Evolutionary conservation across 2,888 invertebrate genomes (phyloP).

Genomic region (Timema cristinae): DNA sequence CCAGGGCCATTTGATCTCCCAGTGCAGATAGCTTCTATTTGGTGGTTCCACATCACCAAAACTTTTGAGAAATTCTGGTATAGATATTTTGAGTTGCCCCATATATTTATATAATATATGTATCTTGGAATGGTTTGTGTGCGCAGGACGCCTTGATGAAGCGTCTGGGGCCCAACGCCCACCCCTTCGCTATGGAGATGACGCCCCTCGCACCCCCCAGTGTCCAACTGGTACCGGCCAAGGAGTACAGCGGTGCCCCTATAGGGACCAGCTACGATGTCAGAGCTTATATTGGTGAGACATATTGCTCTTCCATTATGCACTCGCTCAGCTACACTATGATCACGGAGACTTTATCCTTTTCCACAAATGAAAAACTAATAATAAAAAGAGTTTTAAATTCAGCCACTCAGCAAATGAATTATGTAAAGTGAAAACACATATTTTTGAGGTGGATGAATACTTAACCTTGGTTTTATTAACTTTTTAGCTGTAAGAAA

Average conservation of each 20-base stretch:
- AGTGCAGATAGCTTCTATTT: too few species aligned
- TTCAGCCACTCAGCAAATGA: neutral
- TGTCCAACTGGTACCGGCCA: slow-evolving; percentile 84
- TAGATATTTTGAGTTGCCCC: too few species aligned
- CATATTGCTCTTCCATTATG: neutral
- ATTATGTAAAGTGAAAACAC: too few species aligned
- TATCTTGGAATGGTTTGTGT: too few species aligned
- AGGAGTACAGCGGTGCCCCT: slow-evolving; percentile 85
- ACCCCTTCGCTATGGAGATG: slow-evolving; percentile 75
- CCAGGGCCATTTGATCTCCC: too few species aligned
- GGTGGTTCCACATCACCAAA: too few species aligned
- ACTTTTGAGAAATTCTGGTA: too few species aligned
- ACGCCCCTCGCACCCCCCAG: slow-evolving; percentile 85
- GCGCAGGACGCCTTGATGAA: slow-evolving; percentile 73
- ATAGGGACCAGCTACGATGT: slow-evolving; percentile 90
- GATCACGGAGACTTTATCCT: neutral
- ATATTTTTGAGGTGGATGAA: too few species aligned
- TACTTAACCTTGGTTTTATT: too few species aligned
- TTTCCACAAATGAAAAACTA: neutral
- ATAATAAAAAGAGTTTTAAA: neutral
- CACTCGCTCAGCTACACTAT: neutral
- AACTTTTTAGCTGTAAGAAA: too few species aligned
- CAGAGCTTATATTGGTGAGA: slow-evolving; percentile 78
- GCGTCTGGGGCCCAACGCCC: slow-evolving; percentile 72
- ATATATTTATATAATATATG: too few species aligned